Evolutionary conservation across 2,797 vertebrate genomes (phyloP).

Genomic region (Tapera naevia): DNA sequence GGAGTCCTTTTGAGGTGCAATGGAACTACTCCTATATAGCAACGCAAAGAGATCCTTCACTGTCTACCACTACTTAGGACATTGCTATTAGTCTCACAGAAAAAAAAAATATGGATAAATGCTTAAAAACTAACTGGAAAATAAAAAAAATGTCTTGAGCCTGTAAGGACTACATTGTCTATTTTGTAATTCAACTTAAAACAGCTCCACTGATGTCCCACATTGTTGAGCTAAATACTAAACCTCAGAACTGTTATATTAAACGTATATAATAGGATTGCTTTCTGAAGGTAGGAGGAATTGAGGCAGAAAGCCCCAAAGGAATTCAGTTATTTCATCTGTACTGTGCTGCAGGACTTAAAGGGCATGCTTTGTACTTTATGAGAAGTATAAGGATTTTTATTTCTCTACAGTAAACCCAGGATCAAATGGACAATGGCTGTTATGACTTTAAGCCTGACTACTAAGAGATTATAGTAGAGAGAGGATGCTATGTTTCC

Average conservation of each 20-base stretch:
- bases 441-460: neutral
- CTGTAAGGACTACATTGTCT: neutral
- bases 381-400: constrained; percentile 7
- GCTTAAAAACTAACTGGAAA: neutral
- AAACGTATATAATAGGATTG: neutral
- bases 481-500: neutral
- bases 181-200: neutral
- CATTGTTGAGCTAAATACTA: neutral
- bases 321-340: constrained; percentile 36
- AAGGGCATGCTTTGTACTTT: neutral
- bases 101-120: neutral
- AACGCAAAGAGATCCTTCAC: neutral
- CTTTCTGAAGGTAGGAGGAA: neutral
- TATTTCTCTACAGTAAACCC: neutral
- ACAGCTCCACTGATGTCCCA: neutral
- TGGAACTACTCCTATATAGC: neutral
- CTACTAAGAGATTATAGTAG: neutral
- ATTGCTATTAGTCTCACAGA: neutral
- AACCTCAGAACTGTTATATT: constrained; percentile 11
- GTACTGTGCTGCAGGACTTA: neutral
- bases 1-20: neutral
- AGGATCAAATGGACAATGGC: neutral
- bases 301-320: neutral
- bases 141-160: neutral
- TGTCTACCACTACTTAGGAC: neutral